phyloP scores from a whole-genome alignment of 2,113 vertebrate genomes.

The Ptilorrhoa leucosticta region DNA sequence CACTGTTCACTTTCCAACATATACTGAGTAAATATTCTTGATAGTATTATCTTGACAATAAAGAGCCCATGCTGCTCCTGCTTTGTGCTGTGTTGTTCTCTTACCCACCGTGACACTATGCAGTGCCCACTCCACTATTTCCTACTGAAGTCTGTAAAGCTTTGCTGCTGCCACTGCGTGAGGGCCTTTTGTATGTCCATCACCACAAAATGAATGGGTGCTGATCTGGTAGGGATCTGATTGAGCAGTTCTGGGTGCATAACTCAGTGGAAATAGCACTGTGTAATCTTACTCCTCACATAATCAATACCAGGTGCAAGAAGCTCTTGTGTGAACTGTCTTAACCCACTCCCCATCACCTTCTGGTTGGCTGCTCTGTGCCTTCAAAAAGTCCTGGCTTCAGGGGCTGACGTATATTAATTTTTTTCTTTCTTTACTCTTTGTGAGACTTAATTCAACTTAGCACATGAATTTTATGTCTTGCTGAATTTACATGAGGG shows the following conservation, averaged over 20 bases:
- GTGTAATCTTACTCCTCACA: not conserved
- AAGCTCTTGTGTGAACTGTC: not conserved
- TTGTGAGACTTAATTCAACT: not conserved
- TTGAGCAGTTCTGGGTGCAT: not conserved
- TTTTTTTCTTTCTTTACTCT: not conserved
- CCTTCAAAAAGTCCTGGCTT: not conserved
- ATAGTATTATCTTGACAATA: not conserved
- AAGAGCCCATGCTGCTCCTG: not conserved
- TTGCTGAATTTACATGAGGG: not conserved
- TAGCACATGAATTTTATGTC: not conserved
- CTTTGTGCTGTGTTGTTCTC: not conserved
- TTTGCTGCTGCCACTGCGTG: not conserved
- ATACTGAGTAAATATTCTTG: not conserved
- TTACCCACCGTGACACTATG: rapidly evolving
- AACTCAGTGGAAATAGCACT: not conserved
- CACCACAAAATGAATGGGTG: not conserved
- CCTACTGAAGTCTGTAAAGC: not conserved
- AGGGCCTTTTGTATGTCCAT: not conserved
- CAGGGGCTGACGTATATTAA: not conserved
- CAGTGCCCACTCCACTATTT: not conserved
- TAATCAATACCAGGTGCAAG: not conserved
- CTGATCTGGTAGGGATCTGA: not conserved
- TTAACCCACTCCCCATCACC: not conserved
- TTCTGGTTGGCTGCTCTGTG: not conserved
- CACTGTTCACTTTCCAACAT: not conserved